Base-by-base conservation (phyloP, 2,113 vertebrate species). In the Phrynocephalus versicolor region DNA sequence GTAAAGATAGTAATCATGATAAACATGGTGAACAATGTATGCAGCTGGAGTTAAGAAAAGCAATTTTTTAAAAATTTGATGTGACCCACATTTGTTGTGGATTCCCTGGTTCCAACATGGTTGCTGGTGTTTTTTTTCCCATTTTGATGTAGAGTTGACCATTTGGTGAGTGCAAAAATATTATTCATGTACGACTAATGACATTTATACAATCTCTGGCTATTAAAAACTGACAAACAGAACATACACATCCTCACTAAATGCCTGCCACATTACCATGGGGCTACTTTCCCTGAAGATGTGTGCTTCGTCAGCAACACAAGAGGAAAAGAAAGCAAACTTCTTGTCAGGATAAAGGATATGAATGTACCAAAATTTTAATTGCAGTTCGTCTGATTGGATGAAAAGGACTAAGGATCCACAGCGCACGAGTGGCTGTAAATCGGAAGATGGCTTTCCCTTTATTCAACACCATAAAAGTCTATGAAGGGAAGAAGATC, bases 381-480 rank as follows among this genome's bases (percentile, higher is more conserved):
- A 99, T 98, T 93, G 97, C 97, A 65, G 94, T 88, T 94, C 97
- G 97, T 96, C 99, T 94, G 93, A 99, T 88, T 2, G 93, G 96
- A 91, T 99, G 97, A 93, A 99, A 99, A 64, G 99, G 98, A 87
- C 97, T 99, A 95, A 99, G 97, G 90, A 99, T 95, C 96, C 98
- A 99, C 89, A 99, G 96, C 57, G 98, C 98, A 77, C 97, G 96
- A 0, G 97, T 99, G 95, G 98, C 98, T 88, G 97, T 99, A 95
- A 99, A 99, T 76, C 99, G 96, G 96, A 98, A 99, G 95, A 99
- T 99, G 89, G 97, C 97, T 94, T 99, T 99, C 87, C 97, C 96
- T 96, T 97, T 99, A 96, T 99, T 98, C 93, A 99, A 88, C 89
- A 99, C 98, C 95, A 99, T 98, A 94, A 99, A 99, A 51, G 98